Conservation (phyloP, 2,797 vertebrate genomes). For the Pseudochirops cupreus region DNA sequence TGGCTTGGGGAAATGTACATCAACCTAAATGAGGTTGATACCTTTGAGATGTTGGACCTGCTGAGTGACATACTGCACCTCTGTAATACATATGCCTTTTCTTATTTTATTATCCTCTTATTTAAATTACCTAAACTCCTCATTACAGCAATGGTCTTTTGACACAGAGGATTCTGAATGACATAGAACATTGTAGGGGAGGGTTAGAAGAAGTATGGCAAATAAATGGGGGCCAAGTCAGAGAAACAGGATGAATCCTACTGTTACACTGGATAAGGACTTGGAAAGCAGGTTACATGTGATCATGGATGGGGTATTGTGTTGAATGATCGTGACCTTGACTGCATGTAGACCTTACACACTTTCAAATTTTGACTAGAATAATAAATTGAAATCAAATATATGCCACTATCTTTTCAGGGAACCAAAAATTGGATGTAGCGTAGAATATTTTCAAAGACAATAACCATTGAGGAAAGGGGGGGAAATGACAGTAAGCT, state of each 20-base stretch:
- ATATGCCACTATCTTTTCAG: background rate
- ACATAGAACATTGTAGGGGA: background rate
- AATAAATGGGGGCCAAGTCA: background rate
- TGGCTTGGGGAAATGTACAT: background rate
- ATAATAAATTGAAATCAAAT: slow-evolving; percentile 12
- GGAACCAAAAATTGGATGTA: background rate
- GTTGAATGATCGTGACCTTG: background rate
- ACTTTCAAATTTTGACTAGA: background rate
- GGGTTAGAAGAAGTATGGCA: background rate
- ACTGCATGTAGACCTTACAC: background rate
- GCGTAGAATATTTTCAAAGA: background rate
- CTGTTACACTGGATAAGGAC: background rate
- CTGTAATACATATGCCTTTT: background rate
- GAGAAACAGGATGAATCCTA: background rate
- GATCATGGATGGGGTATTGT: background rate
- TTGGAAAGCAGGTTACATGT: background rate
- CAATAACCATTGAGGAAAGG: background rate
- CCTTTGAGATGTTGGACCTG: background rate
- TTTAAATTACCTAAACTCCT: background rate
- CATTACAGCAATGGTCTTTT: background rate
- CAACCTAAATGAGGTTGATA: background rate
- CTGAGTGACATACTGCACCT: background rate
- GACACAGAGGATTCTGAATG: background rate
- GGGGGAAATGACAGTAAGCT: background rate
- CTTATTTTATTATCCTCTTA: background rate